Evolutionary conservation across 1,140 invertebrate species (phyloP), one percentile per base, ranked within the genome.

Genomic region (Marisa cornuarietis): DNA sequence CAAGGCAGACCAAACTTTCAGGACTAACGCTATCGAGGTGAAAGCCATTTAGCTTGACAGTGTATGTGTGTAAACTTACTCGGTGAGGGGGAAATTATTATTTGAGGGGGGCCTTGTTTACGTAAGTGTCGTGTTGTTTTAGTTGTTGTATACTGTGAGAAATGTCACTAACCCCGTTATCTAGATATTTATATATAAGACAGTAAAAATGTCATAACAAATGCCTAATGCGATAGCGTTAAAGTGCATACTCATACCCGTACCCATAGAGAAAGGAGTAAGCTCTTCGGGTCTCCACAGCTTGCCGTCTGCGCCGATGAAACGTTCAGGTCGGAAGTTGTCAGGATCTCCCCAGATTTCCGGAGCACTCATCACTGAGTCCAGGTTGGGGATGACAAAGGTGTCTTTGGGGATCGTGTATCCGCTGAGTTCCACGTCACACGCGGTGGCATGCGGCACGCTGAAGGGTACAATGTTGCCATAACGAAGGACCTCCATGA

Each of bases 291-390:
- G 69, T n/a, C 61, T 58, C 10, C 51, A 31, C 52, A 81, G 74
- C 42, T 81, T 83, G 26, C 80, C 82, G 42, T 81, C 63, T 14
- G 69, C 83, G 51, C 85, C 83, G n/a, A 92, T 78, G 82, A 91
- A 92, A 73, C 95, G 90, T 81, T 94, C 94, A 0, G 95, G 95
- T 1, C 93, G 90, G 83, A 95, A 95, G 49, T 92, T 91, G 66
- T 94, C 90, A 0, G 95, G 94, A 88, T 95, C 93, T 4, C 91
- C 91, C 94, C 94, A 96, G 2, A 86, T 9, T 22, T 83, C 69
- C 6, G 85, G 83, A 81, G 92, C 90, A 24, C 84, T 84, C 22
- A 84, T 74, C 22, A 85, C 84, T 14, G 82, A 83, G 76, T 87
- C 86, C 9, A 89, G 62, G 71, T 89, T 88, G 22, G 87, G 83